phyloP scores from a whole-genome alignment of 2,797 vertebrate genomes.

The Chiroxiphia lanceolata region DNA sequence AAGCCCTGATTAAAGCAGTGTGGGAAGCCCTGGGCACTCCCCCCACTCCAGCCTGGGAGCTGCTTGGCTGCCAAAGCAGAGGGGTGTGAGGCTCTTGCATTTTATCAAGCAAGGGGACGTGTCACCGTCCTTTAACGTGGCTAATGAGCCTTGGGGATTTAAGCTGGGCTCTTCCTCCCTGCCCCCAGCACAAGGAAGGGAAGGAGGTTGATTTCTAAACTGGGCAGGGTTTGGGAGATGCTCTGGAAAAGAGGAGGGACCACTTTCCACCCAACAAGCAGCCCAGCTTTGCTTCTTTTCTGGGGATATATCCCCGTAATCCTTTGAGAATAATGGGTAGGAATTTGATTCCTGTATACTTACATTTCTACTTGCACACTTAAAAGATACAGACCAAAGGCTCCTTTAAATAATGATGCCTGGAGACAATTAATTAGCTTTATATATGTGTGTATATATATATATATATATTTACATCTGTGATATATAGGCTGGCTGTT shows the following conservation, averaged over 20 bases:
- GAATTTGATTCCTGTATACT: background rate
- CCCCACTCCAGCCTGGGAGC: fast-evolving
- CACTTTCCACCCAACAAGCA: fast-evolving
- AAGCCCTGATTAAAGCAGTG: background rate
- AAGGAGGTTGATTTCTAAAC: too few relatives aligned
- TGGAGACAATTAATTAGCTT: background rate
- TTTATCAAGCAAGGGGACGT: background rate
- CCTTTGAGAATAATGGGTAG: background rate
- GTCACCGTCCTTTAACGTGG: fast-evolving
- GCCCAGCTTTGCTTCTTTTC: background rate
- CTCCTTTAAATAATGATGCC: background rate
- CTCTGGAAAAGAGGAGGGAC: background rate
- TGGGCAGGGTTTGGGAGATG: background rate
- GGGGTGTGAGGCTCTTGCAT: background rate
- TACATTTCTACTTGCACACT: background rate
- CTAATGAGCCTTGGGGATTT: background rate
- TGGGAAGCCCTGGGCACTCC: background rate
- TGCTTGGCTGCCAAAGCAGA: background rate
- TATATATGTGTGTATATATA: background rate
- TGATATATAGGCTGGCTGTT: background rate
- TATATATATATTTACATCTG: background rate
- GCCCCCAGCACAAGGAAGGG: too few relatives aligned
- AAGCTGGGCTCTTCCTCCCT: background rate
- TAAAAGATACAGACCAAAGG: background rate
- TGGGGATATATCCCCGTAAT: background rate